Evolutionary conservation across 2,113 vertebrate species (phyloP), one percentile per base, ranked within the genome.

Genomic region (Cisticola juncidis): DNA sequence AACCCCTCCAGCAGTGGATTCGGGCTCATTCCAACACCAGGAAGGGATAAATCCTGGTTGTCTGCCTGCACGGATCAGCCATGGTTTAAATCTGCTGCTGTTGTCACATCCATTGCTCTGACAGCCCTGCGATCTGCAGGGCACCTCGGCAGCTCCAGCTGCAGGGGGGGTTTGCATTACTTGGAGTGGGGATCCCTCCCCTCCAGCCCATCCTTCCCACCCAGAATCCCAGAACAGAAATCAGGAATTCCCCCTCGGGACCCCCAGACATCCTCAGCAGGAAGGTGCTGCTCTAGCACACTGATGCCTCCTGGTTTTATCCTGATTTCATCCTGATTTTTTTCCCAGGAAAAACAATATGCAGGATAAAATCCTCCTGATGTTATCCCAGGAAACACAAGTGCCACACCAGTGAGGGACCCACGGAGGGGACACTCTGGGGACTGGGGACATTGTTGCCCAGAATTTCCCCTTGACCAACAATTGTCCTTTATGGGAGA

Each of bases 371-470:
- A 61, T 45, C 33, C 38, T 58, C 31, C 8, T 2, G 4, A 8
- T 45, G 7, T 68, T 14, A 42, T 11, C 9, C 25, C 5, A 29
- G 47, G 19, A 60, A 38, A 44, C 20, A 28, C 24, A 51, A 8
- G 33, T 24, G 71, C 38, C 20, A 31, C 0, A 0, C 6, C 36
- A 40, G 12, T 0, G 0, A 44, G 12, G 6, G 21, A 31, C 6
- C 16, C 0, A 0, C 0, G 0, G 25, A 45, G 58, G 6, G 25
- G 11, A 38, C 1, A 0, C 21, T 50, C 45, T 26, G 57, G 13
- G 40, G 21, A 66, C 44, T 50, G 13, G 10, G 13, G 31, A 31
- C 18, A 13, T 7, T 14, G 28, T 16, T 45, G 35, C 6, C 65
- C 33, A 60, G 35, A 61, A 69, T 78, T 15, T 78, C 18, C 14